phyloP scores from a whole-genome alignment of 2,113 vertebrate species.

The Rutilus rutilus region DNA sequence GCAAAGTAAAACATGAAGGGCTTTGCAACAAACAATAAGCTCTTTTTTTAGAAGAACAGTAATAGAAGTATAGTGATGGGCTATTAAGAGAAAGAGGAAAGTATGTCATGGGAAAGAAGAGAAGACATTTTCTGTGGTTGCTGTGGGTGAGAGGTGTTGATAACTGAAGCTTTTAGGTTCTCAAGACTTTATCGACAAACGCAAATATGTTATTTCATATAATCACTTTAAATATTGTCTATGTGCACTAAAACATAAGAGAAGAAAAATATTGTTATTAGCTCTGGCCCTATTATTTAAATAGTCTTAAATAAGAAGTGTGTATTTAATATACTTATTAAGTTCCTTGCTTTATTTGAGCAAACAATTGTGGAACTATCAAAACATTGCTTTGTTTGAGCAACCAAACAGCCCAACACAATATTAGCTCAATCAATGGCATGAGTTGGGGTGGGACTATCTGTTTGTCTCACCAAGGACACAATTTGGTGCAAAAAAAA shows the following conservation, averaged over 20 bases:
- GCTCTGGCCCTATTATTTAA: neutral
- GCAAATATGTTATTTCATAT: neutral
- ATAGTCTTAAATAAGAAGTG: neutral
- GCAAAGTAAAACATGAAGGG: conserved; percentile 2
- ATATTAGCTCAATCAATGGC: neutral
- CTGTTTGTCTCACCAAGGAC: neutral
- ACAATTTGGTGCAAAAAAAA: too few relatives aligned
- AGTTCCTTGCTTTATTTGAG: too few relatives aligned
- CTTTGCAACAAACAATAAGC: conserved; percentile 3
- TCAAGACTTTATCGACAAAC: neutral
- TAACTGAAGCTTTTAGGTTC: neutral
- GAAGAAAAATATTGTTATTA: neutral
- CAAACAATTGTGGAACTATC: too few relatives aligned
- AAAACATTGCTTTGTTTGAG: too few relatives aligned
- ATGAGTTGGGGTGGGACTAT: neutral
- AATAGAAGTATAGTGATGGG: neutral
- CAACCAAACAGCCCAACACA: neutral
- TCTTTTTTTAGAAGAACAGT: neutral
- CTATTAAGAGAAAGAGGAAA: neutral
- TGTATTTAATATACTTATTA: neutral
- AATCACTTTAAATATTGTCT: neutral
- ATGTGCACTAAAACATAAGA: neutral
- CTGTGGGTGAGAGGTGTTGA: neutral
- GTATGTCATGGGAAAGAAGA: neutral
- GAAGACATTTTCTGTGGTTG: neutral